Evolutionary conservation across 2,797 vertebrate genomes (phyloP).

Genomic region (Aeoliscus strigatus): DNA sequence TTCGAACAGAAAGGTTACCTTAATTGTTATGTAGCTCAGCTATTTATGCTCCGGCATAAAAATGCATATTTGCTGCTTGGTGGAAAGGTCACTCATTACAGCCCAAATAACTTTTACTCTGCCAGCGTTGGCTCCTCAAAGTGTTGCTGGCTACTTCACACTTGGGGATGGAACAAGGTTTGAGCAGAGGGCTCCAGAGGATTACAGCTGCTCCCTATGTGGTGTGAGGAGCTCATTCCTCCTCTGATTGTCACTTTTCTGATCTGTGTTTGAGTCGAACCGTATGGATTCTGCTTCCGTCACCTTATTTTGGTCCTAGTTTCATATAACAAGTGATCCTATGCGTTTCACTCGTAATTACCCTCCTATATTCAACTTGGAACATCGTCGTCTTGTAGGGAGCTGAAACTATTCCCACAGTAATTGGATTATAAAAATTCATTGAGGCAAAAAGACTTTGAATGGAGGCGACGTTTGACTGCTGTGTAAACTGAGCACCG

Average conservation of each 20-base stretch:
- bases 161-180: conserved; percentile 55
- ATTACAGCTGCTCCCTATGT: conserved; percentile 39
- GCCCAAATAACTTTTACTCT: conserved; percentile 68
- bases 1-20: conserved; percentile 81
- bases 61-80: conserved; percentile 75
- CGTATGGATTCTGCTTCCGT: not conserved
- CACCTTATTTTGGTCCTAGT: conserved; percentile 1
- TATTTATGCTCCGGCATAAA: conserved; percentile 78
- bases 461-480: too few species aligned
- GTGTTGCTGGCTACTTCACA: conserved; percentile 64
- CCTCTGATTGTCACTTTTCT: conserved; percentile 16
- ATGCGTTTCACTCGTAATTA: too few species aligned
- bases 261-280: conserved; percentile 1
- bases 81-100: conserved; percentile 79
- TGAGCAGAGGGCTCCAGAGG: conserved; percentile 48
- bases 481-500: too few species aligned
- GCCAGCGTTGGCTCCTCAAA: conserved; percentile 47
- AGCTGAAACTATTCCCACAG: too few species aligned
- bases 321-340: not conserved
- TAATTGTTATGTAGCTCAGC: conserved; percentile 82
- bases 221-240: conserved; percentile 48
- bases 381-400: too few species aligned
- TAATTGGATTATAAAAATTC: too few species aligned
- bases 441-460: too few species aligned
- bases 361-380: too few species aligned